Base-by-base conservation (phyloP, 2,797 vertebrate genomes). In the Tachyglossus aculeatus region DNA sequence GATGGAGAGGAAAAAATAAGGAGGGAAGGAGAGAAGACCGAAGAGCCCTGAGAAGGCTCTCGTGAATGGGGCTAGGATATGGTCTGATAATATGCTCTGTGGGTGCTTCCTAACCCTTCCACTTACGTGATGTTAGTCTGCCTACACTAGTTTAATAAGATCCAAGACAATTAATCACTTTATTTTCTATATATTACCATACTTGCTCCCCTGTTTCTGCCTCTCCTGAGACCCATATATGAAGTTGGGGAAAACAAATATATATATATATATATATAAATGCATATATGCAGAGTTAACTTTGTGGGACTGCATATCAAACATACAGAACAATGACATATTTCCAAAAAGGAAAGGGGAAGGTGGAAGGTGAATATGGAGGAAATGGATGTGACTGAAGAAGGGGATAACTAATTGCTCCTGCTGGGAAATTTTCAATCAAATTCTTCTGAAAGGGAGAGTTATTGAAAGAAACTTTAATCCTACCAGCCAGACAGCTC, bases 401-500 rank as follows among this genome's bases (percentile, higher is more conserved):
- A 88, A 77, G 74, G 40, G 50, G 48, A 43, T 87, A 75, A 48
- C 77, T 75, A 67, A 58, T 87, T 72, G 76, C 69, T 57, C 90
- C 90, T 88, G 88, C 87, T 92, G 93, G 76, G 90, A 90, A 90
- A 91, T 89, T 87, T 89, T 81, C 90, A 91, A 91, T 85, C 87
- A 88, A 85, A 90, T 86, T 91, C 82, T 80, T 87, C 80, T 83
- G 84, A 91, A 89, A 91, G 83, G 74, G 81, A 88, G 72, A 85
- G 75, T 91, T 92, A 91, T 91, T 93, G 89, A 92, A 92, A 92
- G 81, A 89, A 91, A 90, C 89, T 93, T 89, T 91, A 93, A 93
- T 92, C 87, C 83, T 91, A 91, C 81, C 81, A 91, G 85, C 74
- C 75, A 91, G 85, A 85, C 21, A 0, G 73, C 80, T 92, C 81